phyloP scores from a whole-genome alignment of 92 coral and sea anemone genomes.

The Zoanthus sociatus region DNA sequence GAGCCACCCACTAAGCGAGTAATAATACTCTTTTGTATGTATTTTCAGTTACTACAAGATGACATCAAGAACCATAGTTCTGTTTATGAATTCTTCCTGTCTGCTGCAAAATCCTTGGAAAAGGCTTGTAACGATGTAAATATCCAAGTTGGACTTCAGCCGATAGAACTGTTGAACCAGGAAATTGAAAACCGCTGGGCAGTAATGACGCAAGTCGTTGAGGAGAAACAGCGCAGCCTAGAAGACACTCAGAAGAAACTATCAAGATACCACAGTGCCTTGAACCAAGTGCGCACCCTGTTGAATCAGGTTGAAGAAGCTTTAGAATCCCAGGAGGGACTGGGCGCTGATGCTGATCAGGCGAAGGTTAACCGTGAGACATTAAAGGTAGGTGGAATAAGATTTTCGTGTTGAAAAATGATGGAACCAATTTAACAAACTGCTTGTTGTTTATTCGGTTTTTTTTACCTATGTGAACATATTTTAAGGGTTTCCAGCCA shows the following conservation, averaged over 20 bases:
- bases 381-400: constrained; percentile 63
- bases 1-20: too few relatives aligned
- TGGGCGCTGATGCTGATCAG: constrained; percentile 79
- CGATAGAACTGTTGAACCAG: constrained; percentile 75
- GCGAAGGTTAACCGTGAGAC: constrained; percentile 80
- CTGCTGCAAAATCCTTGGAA: constrained; percentile 81
- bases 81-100: constrained; percentile 80
- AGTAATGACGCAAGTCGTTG: constrained; percentile 75
- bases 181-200: constrained; percentile 92
- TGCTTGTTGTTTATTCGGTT: background rate
- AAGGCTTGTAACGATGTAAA: constrained; percentile 72
- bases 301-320: constrained; percentile 71
- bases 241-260: constrained; percentile 76
- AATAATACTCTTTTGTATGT: background rate
- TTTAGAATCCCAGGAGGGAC: constrained; percentile 62
- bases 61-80: constrained; percentile 92
- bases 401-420: too few relatives aligned
- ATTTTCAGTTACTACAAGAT: constrained; percentile 67
- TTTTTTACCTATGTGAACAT: background rate
- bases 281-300: constrained; percentile 61
- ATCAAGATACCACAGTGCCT: constrained; percentile 60
- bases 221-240: constrained; percentile 70
- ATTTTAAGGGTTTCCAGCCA: too few relatives aligned
- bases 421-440: background rate
- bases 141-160: constrained; percentile 84